Base-by-base conservation (phyloP, 2,113 vertebrate genomes). In the Grus americana region DNA sequence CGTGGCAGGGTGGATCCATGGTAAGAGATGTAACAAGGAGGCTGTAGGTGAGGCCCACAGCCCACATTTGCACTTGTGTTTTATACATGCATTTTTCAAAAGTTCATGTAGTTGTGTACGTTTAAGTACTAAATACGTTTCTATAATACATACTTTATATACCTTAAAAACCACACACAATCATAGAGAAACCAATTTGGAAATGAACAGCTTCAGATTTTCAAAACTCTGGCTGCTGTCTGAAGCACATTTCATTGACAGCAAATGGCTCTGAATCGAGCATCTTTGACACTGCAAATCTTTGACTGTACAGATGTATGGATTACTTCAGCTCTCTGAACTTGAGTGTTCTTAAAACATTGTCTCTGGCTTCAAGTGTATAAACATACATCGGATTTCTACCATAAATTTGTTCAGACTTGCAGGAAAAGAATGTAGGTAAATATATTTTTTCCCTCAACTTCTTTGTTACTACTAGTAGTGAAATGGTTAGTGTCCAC, bases 111-210 rank as follows among this genome's bases (percentile, higher is more conserved):
- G 9, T 11, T 36, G 8, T 36, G 5, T 32, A 38, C 22, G 7
- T 34, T 79, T 50, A 91, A 61, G 8, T 44, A n/a, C 20, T 49
- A 76, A 66, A 80, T 52, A 14, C 3, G 73, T 74, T 74, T 65
- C 19, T 42, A 10, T 34, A 70, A 61, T 59, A 52, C 0, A 4
- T 40, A 16, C 1, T 2, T 79, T 29, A 15, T 18, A 61, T 7
- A 52, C 5, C 10, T n/a, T 52, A 66, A 61, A 55, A 2, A 1
- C 2, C 11, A 5, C 13, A 21, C 13, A 46, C 2, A 9, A 6
- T 44, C 23, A 66, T 19, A 5, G 29, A 61, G 47, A n/a, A 74
- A 83, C 16, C 12, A 55, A 34, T 54, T 36, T 75, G n/a, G 23
- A 52, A 72, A 71, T 24, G 1, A 68, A 65, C 4, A 61, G 4